These are phyloP conservation scores for Ceratosolen solmsi DNA, from an alignment of 1,140 invertebrate species.

Conservation along the genomic window DNA sequence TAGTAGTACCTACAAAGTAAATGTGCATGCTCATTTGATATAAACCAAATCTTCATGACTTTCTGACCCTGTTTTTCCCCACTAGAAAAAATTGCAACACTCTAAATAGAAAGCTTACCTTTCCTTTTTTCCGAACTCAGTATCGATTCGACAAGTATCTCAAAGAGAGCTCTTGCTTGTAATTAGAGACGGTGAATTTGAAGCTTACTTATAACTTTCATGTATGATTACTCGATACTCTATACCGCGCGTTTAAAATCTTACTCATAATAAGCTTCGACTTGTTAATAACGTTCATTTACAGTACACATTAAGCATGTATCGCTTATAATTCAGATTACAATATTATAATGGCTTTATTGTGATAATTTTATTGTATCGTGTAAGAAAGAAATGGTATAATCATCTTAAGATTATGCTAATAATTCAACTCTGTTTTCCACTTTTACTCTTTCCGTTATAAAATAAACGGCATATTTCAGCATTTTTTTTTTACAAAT, in stretches of 20 bases:
- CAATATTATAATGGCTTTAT: background rate
- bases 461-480: no score
- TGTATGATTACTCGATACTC: background rate
- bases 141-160: background rate
- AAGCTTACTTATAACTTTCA: background rate
- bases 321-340: background rate
- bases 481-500: no score
- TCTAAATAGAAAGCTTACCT: no score
- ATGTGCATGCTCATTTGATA: background rate
- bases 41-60: background rate
- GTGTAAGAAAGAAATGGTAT: background rate
- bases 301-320: background rate
- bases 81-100: no score
- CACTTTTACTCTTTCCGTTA: no score
- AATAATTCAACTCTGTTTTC: background rate
- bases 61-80: background rate
- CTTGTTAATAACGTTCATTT: background rate
- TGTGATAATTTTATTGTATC: background rate
- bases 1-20: background rate
- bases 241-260: background rate
- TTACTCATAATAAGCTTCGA: background rate
- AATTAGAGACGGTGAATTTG: background rate
- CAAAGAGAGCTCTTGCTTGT: background rate
- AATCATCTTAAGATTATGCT: background rate
- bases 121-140: background rate